phyloP scores from a whole-genome alignment of 2,888 invertebrate species.

The Pristionchus fissidentatus region DNA sequence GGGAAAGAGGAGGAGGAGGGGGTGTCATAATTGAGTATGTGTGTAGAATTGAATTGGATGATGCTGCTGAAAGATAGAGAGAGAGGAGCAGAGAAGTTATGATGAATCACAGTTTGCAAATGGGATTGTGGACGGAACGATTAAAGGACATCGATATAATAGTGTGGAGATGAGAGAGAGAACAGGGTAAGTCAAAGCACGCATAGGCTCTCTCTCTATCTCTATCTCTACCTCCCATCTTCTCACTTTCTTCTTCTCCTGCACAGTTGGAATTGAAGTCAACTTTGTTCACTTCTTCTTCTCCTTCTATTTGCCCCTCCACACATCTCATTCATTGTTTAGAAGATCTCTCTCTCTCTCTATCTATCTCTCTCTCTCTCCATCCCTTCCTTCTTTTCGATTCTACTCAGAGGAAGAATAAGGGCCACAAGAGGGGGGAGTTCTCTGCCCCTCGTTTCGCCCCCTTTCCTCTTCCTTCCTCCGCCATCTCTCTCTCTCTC shows the following conservation, averaged over 20 bases:
- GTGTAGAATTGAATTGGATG: too few species aligned
- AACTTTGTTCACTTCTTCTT: neutral
- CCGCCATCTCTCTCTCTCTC: too few species aligned
- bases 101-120: too few species aligned
- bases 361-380: too few species aligned
- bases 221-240: too few species aligned
- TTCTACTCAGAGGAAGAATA: neutral
- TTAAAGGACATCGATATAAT: neutral
- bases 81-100: neutral
- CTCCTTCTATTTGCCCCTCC: neutral
- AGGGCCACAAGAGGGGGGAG: neutral
- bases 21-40: neutral
- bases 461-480: slow-evolving; percentile 1
- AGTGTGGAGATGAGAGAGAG: neutral
- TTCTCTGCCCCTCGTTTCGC: neutral
- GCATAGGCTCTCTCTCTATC: too few species aligned
- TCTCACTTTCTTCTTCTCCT: too few species aligned
- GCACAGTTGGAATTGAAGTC: too few species aligned
- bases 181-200: too few species aligned
- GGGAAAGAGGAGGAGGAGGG: neutral
- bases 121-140: neutral
- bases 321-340: neutral
- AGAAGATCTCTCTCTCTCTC: neutral
- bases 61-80: neutral
- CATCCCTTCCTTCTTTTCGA: slow-evolving; percentile 1